Conservation (phyloP, 2,888 invertebrate genomes). For the Melanargia galathea region DNA sequence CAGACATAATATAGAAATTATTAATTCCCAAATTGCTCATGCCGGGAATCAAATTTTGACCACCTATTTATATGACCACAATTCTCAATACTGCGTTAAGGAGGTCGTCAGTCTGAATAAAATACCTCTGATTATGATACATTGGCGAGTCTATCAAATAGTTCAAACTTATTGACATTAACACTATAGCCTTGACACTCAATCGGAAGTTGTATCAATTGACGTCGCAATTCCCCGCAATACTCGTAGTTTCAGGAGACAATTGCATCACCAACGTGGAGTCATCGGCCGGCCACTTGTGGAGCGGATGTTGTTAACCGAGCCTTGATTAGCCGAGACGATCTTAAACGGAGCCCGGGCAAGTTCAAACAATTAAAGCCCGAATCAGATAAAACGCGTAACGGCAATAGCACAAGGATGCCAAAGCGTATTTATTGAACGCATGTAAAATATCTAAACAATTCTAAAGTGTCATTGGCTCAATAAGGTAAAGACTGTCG, state of each 20-base stretch:
- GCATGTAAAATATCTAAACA: too few species aligned
- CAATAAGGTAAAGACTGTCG: too few species aligned
- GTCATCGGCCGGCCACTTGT: slow-evolving; percentile 77
- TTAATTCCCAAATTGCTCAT: too few species aligned
- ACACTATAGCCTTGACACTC: slow-evolving; percentile 67
- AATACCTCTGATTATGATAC: neutral
- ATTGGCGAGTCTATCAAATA: slow-evolving; percentile 27
- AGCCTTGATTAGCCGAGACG: slow-evolving; percentile 78
- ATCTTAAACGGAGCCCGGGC: slow-evolving; percentile 75
- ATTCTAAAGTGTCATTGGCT: too few species aligned
- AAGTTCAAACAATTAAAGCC: slow-evolving; percentile 80
- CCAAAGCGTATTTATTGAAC: too few species aligned
- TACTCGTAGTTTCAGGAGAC: slow-evolving; percentile 60
- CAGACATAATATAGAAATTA: too few species aligned
- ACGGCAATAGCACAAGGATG: neutral
- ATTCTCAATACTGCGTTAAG: too few species aligned
- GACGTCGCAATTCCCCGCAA: slow-evolving; percentile 60
- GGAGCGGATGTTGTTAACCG: slow-evolving; percentile 79
- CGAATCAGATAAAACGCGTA: neutral
- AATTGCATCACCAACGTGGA: slow-evolving; percentile 76
- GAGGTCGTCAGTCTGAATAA: neutral
- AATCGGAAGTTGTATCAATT: slow-evolving; percentile 75
- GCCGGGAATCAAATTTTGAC: too few species aligned
- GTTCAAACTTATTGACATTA: slow-evolving; percentile 59
- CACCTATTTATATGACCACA: too few species aligned